phyloP scores from a whole-genome alignment of 2,888 invertebrate species.

The Diloba caeruleocephala region DNA sequence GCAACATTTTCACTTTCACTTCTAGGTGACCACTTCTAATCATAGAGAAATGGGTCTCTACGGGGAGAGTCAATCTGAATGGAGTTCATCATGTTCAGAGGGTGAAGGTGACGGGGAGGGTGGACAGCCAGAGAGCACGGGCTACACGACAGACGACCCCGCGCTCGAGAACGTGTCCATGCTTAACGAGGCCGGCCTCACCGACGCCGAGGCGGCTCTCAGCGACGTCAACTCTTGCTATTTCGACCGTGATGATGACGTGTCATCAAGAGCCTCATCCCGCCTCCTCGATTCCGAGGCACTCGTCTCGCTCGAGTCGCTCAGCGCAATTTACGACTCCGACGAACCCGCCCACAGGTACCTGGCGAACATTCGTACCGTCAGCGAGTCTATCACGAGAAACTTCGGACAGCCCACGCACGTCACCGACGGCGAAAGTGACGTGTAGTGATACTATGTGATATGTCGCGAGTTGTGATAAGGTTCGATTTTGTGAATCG shows the following conservation, averaged over 20 bases:
- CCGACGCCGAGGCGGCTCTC: slow-evolving; percentile 96
- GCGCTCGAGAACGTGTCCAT: slow-evolving; percentile 95
- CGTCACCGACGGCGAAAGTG: slow-evolving; percentile 91
- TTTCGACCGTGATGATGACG: slow-evolving; percentile 92
- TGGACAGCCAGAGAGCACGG: slow-evolving; percentile 91
- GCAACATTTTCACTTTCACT: slow-evolving; percentile 5
- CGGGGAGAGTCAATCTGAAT: slow-evolving; percentile 94
- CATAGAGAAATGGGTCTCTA: slow-evolving; percentile 82
- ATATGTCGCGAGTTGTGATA: slow-evolving; percentile 53
- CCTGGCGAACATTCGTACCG: slow-evolving; percentile 92
- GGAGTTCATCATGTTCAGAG: slow-evolving; percentile 91
- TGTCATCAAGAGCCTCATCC: slow-evolving; percentile 95
- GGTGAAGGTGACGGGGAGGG: slow-evolving; percentile 84
- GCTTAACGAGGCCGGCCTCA: slow-evolving; percentile 95
- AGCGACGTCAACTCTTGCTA: slow-evolving; percentile 96
- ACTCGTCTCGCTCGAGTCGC: slow-evolving; percentile 93
- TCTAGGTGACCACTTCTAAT: slow-evolving; percentile 77
- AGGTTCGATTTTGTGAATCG: slow-evolving; percentile 45
- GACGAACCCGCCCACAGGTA: slow-evolving; percentile 91
- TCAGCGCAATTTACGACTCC: slow-evolving; percentile 95
- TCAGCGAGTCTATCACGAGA: slow-evolving; percentile 93
- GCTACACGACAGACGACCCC: slow-evolving; percentile 96
- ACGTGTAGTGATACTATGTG: slow-evolving; percentile 84
- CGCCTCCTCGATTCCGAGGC: slow-evolving; percentile 94
- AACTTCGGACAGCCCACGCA: slow-evolving; percentile 92